Evolutionary conservation across 2,888 invertebrate genomes (phyloP), one percentile per base, ranked within the genome.

Genomic region (Eristalinus aeneus): DNA sequence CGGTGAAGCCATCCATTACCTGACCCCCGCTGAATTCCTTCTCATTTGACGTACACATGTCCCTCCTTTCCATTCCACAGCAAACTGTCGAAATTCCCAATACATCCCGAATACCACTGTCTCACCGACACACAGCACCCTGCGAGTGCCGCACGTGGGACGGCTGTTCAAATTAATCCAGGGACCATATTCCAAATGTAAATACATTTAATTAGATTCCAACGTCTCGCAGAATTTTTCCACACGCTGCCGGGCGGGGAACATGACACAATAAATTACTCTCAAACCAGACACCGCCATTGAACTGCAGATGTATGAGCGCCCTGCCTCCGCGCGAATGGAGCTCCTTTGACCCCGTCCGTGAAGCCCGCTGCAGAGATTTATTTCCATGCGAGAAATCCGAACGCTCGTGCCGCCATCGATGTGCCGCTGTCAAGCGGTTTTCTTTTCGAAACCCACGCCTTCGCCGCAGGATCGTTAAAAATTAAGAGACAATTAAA

Each of bases 131-230:
- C 83, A 27, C 69, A 74, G 74, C 54, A 31, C 53, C 39, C 60
- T 61, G 64, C 2, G 46, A 79, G 75, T 56, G 75, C 56, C 71
- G 75, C 84, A 84, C 84, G 84, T 80, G 84, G 74, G 84, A 72
- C 84, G 68, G 16, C 56, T 58, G 61, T 84, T 84, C 80, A 80
- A 84, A 80, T 71, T 80, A 84, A 84, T 80, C 75, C 80, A 80
- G 71, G 64, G 54, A 71, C 75, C 60, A 65, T 65, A 63, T 61
- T 36, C 78, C 31, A 80, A 80, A 80, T 79, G 56, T 75, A 79
- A 75, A 84, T 84, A 80, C 64, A 79, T 71, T 84, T 84, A 84
- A 84, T 84, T 84, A 84, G 84, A 84, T 80, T 84, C 84, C 75
- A 63, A 79, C 75, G 80, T 80, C 80, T 84, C 61, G 84, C 84